Percentiles rank a stretch among this genome's conserved stretches.
Conservation (phyloP, 1,140 invertebrate species). For the Oncopodura yosiiana region DNA sequence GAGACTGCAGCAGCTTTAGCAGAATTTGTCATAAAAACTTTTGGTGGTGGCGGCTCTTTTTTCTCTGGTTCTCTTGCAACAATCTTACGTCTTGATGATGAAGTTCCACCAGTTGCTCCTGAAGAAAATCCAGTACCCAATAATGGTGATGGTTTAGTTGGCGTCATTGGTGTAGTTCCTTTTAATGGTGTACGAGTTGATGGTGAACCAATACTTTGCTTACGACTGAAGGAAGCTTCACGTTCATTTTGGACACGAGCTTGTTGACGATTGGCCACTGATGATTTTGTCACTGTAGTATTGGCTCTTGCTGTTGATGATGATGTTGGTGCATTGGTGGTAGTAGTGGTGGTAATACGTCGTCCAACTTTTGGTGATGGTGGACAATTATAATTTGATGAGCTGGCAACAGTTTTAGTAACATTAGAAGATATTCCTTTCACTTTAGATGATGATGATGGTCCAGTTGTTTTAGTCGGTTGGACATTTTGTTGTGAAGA, state of each 20-base stretch:
- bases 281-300: slow-evolving; percentile 7
- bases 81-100: background rate
- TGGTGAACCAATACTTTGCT: slow-evolving; percentile 14
- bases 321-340: background rate
- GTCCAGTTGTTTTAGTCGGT: background rate
- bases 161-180: slow-evolving; percentile 26
- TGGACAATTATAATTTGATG: background rate
- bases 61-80: background rate
- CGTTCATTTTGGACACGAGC: slow-evolving; percentile 7
- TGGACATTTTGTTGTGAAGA: background rate
- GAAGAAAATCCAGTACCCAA: background rate
- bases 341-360: too few species aligned
- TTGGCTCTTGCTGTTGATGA: background rate
- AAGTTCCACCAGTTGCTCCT: background rate
- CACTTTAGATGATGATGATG: background rate
- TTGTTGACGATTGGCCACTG: slow-evolving; percentile 14
- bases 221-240: background rate
- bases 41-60: slow-evolving; percentile 6
- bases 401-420: too few species aligned
- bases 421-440: background rate
- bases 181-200: slow-evolving; percentile 25
- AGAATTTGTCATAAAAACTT: slow-evolving; percentile 28
- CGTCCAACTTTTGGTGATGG: background rate
- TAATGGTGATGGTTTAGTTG: slow-evolving; percentile 18
- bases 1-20: slow-evolving; percentile 30